Percentiles rank a stretch among this genome's conserved stretches.
phyloP scores from a whole-genome alignment of 2,888 invertebrate genomes.

The Papilio gigon region DNA sequence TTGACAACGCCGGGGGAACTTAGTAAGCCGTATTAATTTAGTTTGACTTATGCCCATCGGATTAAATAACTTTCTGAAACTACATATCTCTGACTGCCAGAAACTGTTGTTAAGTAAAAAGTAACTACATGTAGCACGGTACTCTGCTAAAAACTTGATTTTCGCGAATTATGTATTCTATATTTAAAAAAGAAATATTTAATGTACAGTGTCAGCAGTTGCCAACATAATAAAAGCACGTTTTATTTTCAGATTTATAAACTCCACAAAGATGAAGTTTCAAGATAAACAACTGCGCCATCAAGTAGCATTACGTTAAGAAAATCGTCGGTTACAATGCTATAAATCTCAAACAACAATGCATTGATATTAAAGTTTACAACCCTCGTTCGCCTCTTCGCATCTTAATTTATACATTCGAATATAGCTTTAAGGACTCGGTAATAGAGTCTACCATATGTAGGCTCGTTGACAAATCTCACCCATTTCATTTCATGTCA shows the following conservation, averaged over 20 bases:
- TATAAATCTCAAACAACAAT: conserved; percentile 41
- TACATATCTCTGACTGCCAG: no score
- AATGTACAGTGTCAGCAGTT: not conserved
- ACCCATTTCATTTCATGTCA: conserved; percentile 49
- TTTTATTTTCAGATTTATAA: conserved; percentile 4
- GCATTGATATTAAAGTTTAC: conserved; percentile 45
- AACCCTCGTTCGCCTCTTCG: conserved; percentile 47
- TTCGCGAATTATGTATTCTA: not conserved
- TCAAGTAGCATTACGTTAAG: conserved; percentile 21
- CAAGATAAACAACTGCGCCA: conserved; percentile 15
- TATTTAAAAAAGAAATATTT: not conserved
- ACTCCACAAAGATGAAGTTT: conserved; percentile 3
- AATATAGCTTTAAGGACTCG: conserved; percentile 41
- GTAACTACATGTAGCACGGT: not conserved
- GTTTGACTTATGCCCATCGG: no score
- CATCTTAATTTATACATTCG: conserved; percentile 23
- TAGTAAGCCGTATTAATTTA: no score
- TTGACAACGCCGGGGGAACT: no score
- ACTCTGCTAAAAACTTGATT: not conserved
- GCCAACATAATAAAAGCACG: not conserved
- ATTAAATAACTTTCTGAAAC: no score
- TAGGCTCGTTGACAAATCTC: conserved; percentile 44
- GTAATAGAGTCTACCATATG: conserved; percentile 44
- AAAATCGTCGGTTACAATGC: conserved; percentile 34
- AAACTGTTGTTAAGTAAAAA: not conserved